Evolutionary conservation across 2,113 vertebrate species (phyloP).

Genomic region (Synchiropus splendidus): DNA sequence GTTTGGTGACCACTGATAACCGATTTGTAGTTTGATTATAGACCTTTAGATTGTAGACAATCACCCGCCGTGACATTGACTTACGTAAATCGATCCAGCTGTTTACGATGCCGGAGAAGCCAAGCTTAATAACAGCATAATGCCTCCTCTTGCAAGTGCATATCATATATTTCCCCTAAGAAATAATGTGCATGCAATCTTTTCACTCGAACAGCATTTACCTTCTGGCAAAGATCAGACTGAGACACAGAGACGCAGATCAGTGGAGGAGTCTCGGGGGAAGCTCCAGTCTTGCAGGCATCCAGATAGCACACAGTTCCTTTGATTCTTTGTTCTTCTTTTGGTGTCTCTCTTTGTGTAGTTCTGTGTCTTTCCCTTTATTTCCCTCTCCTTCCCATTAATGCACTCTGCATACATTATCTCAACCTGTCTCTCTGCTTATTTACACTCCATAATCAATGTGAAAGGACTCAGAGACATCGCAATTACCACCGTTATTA

Average conservation of each 20-base stretch:
- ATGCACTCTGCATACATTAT: constrained; percentile 6
- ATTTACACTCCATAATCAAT: constrained; percentile 45
- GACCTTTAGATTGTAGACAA: too few species aligned
- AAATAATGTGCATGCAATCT: constrained; percentile 20
- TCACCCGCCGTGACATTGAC: too few species aligned
- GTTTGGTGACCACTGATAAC: too few species aligned
- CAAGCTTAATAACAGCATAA: constrained; percentile 15
- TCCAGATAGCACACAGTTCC: constrained; percentile 1
- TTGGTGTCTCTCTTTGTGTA: not conserved
- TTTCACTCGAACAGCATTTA: constrained; percentile 35
- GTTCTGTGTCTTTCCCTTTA: too few species aligned
- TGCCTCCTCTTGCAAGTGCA: constrained; percentile 12
- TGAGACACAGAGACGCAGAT: constrained; percentile 33
- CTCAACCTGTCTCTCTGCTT: constrained; percentile 13
- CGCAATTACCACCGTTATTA: constrained; percentile 46
- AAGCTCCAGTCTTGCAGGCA: constrained; percentile 24
- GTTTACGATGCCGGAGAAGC: not conserved
- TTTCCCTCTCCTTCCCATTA: too few species aligned
- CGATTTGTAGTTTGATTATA: too few species aligned
- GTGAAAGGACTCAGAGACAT: constrained; percentile 19
- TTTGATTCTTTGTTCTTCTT: not conserved
- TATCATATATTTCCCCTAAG: constrained; percentile 31
- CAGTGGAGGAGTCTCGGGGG: constrained; percentile 38
- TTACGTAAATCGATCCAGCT: too few species aligned
- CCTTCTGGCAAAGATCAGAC: constrained; percentile 43